Conservation (phyloP, 2,888 invertebrate species). For the Apantesis nais region DNA sequence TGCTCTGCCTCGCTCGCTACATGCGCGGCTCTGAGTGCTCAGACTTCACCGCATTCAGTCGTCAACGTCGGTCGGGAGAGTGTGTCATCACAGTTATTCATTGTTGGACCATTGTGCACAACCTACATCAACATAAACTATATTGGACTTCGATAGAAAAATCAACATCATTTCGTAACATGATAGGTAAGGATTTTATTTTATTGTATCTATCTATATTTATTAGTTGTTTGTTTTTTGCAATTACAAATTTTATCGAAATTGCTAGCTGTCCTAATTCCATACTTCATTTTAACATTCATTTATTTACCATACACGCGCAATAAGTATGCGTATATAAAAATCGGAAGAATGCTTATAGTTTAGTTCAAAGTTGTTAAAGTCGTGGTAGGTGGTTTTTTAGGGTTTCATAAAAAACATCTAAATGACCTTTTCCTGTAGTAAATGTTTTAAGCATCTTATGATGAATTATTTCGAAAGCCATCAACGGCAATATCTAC, state of each 20-base stretch:
- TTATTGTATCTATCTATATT: slow-evolving; percentile 30
- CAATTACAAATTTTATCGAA: background rate
- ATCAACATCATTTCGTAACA: slow-evolving; percentile 69
- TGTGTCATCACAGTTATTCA: slow-evolving; percentile 55
- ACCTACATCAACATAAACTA: slow-evolving; percentile 83
- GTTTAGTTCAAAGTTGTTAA: background rate
- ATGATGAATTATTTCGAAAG: background rate
- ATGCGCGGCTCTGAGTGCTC: slow-evolving; percentile 31
- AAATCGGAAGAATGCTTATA: background rate
- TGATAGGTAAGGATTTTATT: slow-evolving; percentile 75
- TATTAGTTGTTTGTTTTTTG: background rate
- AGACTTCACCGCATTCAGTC: slow-evolving; percentile 71
- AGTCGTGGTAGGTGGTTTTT: background rate
- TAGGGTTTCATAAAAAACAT: background rate
- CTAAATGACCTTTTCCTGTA: background rate
- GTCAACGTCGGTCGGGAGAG: slow-evolving; percentile 71
- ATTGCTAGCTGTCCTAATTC: background rate
- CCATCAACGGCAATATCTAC: background rate
- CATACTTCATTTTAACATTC: background rate
- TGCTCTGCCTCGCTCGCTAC: slow-evolving; percentile 46
- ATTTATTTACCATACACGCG: background rate
- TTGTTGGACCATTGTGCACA: slow-evolving; percentile 65
- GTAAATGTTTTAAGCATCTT: background rate
- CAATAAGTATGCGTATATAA: background rate
- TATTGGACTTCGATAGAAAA: slow-evolving; percentile 69